Base-by-base conservation (phyloP, 1,140 invertebrate genomes). In the Globodera rostochiensis region DNA sequence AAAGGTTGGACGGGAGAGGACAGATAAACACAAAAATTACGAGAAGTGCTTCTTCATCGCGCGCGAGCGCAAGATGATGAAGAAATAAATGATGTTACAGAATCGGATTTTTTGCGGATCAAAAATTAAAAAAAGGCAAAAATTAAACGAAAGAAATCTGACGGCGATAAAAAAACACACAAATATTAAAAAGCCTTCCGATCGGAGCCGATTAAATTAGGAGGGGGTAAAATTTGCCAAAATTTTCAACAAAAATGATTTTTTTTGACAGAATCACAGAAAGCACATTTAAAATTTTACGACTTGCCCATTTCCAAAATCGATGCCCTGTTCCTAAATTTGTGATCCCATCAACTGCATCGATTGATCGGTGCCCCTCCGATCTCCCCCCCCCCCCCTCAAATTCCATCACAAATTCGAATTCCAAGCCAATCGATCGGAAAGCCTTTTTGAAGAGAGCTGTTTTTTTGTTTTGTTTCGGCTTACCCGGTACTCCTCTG, bases 401-500 rank as follows among this genome's bases (percentile, higher is more conserved):
- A 60, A 60, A 64, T 64, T 19, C 57, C 57, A 64, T 64, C 57
- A 4, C 57, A 64, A 64, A 64, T 64, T 19, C 57, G 19, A 64
- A 64, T 13, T 9, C 50, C 50, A 13, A 53, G 57, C 1, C 19
- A 19, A 64, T 64, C 57, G 57, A 64, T 64, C 57, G 57, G 11
- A 64, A 64, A 15, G 57, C 57, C 19, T 64, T 53, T 64, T 13
- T 64, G 57, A 36, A 36, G 36, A 64, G 57, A 64, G 57, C 15
- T 13, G 11, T 64, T 64, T 64, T 64, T 60, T 60, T 60, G 57
- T 60, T 60, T 60, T 60, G 11, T 60, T 64, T 13, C 19, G 21
- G 25, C 69, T 71, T 71, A 71, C 69, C 46, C 69, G 69, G 11
- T 45, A 47, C 21, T 71, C 69, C 21, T 71, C 69, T 21, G 69